Evolutionary conservation across 2,113 vertebrate genomes (phyloP), one percentile per base, ranked within the genome.

Genomic region (Ictidomys tridecemlineatus): DNA sequence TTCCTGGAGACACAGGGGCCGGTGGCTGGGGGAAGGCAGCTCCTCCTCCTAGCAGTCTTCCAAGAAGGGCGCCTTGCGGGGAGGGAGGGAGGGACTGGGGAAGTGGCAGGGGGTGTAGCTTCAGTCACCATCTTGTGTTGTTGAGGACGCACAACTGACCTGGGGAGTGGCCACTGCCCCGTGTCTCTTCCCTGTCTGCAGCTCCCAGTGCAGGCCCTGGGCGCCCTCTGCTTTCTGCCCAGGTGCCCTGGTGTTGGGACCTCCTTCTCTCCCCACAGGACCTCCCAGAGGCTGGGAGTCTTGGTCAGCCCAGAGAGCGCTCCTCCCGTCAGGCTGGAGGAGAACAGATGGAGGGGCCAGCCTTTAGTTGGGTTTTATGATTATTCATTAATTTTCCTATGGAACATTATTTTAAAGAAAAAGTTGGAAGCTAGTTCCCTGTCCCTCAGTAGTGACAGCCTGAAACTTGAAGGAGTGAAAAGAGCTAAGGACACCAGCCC

Each of bases 121-220:
- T 77, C 22, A 28, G 69, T 39, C 5, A n/a, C 72, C 5, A 17
- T 56, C 42, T 2, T 0, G 24, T 67, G 13, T 22, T 67, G 10
- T 4, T 45, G 4, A 53, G 24, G 45, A 16, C 24, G 53, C 69
- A 74, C 14, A 20, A 20, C 80, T 18, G 6, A 28, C 65, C 37
- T 87, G 0, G 0, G 18, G 39, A 20, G 9, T 37, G 12, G 39
- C 73, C 1, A 14, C n/a, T 4, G 1, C n/a, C 53, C 28, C n/a
- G 30, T 6, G 39, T n/a, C 67, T 70, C 6, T 8, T 70, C 67
- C 13, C 17, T 70, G 32, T 34, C 22, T 3, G 0, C 8, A 34
- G 42, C 42, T 70, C 24, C n/a, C 37, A 37, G 37, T 10, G 28
- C 51, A 34, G 6, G 30, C 2, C 32, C 39, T 63, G 8, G 26